Conservation (phyloP, 2,113 vertebrate species). For the Amphilophus citrinellus region DNA sequence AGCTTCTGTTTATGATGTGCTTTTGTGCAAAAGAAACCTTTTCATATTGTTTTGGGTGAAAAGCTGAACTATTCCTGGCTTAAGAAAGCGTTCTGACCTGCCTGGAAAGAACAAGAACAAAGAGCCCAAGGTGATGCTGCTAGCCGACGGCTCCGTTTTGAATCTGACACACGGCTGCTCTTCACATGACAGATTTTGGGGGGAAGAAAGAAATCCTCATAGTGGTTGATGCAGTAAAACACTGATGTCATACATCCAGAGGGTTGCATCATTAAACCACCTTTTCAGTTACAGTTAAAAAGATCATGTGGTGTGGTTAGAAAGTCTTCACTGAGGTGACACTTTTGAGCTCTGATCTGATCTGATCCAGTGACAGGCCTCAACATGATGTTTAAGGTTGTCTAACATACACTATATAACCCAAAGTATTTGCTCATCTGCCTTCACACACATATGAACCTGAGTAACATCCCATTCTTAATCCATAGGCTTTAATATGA, state of each 20-base stretch:
- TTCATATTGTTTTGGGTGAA: neutral
- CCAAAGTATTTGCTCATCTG: too few relatives aligned
- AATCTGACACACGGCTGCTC: neutral
- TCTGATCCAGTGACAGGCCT: neutral
- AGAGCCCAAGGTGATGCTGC: neutral
- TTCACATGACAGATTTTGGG: conserved; percentile 4
- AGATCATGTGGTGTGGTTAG: neutral
- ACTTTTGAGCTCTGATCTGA: neutral
- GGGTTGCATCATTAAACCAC: neutral
- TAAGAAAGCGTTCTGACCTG: neutral
- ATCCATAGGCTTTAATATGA: too few relatives aligned
- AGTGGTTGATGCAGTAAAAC: neutral
- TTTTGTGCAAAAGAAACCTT: neutral
- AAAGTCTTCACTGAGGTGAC: neutral
- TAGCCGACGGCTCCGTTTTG: neutral
- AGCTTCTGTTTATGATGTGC: accelerated
- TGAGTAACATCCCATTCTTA: too few relatives aligned
- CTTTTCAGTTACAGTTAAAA: neutral
- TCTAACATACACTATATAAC: neutral
- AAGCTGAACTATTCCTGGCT: neutral
- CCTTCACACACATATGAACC: too few relatives aligned
- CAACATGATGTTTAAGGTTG: neutral
- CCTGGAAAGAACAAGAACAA: neutral
- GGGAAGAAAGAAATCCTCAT: neutral
- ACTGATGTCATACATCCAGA: neutral